A percentile compares a stretch with the other conserved stretches of the same genome.
These are phyloP conservation scores for Leptinotarsa juncta DNA, from an alignment of 2,888 invertebrate species.

Conservation along the genomic window DNA sequence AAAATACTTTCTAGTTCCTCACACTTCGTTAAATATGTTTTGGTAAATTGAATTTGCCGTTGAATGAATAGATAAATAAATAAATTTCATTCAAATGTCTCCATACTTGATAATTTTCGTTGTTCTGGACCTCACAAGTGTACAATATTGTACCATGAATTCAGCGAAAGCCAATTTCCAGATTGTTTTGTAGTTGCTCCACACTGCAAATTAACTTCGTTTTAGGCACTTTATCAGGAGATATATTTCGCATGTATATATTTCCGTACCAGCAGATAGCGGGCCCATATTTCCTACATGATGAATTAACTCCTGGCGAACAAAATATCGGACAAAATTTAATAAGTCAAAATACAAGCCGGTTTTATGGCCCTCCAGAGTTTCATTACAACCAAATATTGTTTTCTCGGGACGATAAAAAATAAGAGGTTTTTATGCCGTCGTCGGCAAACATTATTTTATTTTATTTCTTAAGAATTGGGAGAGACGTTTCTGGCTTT, in stretches of 20 bases:
- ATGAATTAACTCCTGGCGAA: constrained; percentile 38
- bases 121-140: too few species aligned
- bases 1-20: too few species aligned
- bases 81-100: too few species aligned
- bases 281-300: constrained; percentile 32
- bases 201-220: constrained; percentile 18
- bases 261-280: constrained; percentile 33
- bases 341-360: constrained; percentile 39
- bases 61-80: too few species aligned
- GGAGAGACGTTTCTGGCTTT: not conserved
- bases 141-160: not conserved
- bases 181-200: constrained; percentile 22
- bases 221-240: constrained; percentile 1
- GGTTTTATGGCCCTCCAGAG: constrained; percentile 36
- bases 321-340: constrained; percentile 36
- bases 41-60: too few species aligned
- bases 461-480: not conserved
- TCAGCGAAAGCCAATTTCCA: constrained; percentile 8
- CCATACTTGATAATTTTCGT: too few species aligned
- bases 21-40: too few species aligned
- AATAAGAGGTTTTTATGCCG: constrained; percentile 13
- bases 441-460: constrained; percentile 5
- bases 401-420: constrained; percentile 5
- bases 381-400: constrained; percentile 33
- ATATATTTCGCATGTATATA: constrained; percentile 19